A percentile compares a stretch with the other conserved stretches of the same genome.
These are phyloP conservation scores for Drosophila lini DNA, from an alignment of 1,140 invertebrate genomes.

Conservation along the genomic window DNA sequence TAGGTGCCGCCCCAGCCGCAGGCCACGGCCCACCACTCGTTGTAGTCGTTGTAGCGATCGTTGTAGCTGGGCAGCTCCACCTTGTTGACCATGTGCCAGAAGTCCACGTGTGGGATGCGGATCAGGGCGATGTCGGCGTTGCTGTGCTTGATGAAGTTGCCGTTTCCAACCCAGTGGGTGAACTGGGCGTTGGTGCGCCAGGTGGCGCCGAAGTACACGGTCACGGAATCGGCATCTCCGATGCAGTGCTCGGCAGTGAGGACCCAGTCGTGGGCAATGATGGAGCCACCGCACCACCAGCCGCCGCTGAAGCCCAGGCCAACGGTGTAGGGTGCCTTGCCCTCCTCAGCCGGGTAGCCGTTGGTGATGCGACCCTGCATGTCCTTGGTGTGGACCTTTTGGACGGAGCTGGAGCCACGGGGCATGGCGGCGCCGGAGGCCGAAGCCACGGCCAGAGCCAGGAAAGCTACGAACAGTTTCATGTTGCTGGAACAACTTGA, in stretches of 20 bases:
- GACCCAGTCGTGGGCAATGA: conserved; percentile 25
- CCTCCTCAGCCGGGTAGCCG: conserved; percentile 32
- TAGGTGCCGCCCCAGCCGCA: conserved; percentile 57
- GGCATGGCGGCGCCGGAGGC: conserved; percentile 18
- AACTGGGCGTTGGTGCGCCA: conserved; percentile 40
- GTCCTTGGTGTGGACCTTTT: conserved; percentile 21
- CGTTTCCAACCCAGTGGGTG: conserved; percentile 26
- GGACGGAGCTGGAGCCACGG: too few relatives aligned
- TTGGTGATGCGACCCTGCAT: conserved; percentile 40
- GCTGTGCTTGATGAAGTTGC: conserved; percentile 23
- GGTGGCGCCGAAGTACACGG: conserved; percentile 37
- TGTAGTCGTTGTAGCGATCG: conserved; percentile 38
- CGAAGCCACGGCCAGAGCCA: conserved; percentile 16
- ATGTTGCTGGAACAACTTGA: conserved; percentile 20
- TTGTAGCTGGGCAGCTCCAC: conserved; percentile 46
- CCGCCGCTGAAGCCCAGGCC: conserved; percentile 37
- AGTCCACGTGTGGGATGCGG: conserved; percentile 32
- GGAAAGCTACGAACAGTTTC: conserved; percentile 18
- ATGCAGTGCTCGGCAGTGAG: conserved; percentile 42
- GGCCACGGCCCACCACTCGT: conserved; percentile 50
- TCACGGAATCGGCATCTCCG: conserved; percentile 19
- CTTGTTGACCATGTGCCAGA: conserved; percentile 1
- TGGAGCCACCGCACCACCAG: conserved; percentile 45
- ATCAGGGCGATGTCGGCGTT: conserved; percentile 30
- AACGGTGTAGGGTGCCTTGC: conserved; percentile 39